Conservation (phyloP, 1,140 invertebrate genomes). For the Calosoma granatense region DNA sequence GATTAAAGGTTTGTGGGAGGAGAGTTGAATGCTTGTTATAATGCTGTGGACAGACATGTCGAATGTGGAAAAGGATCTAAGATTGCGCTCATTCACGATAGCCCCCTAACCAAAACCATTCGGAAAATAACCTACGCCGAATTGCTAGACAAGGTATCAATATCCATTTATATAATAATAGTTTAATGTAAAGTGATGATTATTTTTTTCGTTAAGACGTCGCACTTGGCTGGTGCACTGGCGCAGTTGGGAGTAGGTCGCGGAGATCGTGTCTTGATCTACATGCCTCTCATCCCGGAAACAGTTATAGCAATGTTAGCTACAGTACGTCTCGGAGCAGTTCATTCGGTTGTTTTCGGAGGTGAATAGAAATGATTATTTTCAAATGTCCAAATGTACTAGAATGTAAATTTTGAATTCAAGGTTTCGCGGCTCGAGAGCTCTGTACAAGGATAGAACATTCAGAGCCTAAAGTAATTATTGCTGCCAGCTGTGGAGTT, state of each 20-base stretch:
- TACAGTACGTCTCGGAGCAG: constrained; percentile 66
- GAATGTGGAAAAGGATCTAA: constrained; percentile 63
- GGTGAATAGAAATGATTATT: constrained; percentile 39
- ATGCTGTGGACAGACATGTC: constrained; percentile 85
- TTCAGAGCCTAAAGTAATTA: constrained; percentile 75
- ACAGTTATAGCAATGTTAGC: constrained; percentile 79
- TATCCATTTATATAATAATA: neutral
- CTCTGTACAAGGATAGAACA: constrained; percentile 77
- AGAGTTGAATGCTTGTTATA: constrained; percentile 86
- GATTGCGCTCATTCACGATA: constrained; percentile 81
- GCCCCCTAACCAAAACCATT: constrained; percentile 67
- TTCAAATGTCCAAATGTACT: neutral
- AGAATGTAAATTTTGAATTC: constrained; percentile 3
- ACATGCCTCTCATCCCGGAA: constrained; percentile 87
- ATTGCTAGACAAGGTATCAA: constrained; percentile 58
- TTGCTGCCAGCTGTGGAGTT: constrained; percentile 82
- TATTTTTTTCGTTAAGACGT: constrained; percentile 39
- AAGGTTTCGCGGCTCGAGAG: constrained; percentile 81
- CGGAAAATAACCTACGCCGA: constrained; percentile 71
- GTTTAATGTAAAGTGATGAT: neutral
- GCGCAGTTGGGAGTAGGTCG: constrained; percentile 58
- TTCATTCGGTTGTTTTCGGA: constrained; percentile 83
- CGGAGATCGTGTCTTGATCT: constrained; percentile 75
- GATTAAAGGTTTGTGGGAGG: constrained; percentile 73
- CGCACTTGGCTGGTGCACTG: constrained; percentile 65